A percentile compares a stretch with the other conserved stretches of the same genome.
phyloP scores from a whole-genome alignment of 1,140 invertebrate genomes.

The Drosophila subpulchrella region DNA sequence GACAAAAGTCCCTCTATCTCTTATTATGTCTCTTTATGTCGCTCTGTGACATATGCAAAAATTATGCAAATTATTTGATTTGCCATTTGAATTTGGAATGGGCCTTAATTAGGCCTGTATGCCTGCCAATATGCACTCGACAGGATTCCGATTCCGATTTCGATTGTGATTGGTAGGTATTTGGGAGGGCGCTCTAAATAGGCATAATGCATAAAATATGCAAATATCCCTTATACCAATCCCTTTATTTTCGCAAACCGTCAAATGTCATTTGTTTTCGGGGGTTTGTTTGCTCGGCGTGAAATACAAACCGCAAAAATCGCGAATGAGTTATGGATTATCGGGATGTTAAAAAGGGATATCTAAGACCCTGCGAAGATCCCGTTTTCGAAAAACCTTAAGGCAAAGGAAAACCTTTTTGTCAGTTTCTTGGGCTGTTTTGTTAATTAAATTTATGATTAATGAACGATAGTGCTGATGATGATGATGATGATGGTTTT shows the following conservation, averaged over 20 bases:
- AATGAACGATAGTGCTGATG: conserved; percentile 57
- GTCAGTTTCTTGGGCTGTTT: conserved; percentile 55
- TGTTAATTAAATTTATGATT: conserved; percentile 83
- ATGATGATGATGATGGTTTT: conserved; percentile 47
- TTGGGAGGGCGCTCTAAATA: conserved; percentile 38
- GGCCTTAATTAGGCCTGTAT: conserved; percentile 63
- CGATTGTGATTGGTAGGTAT: conserved; percentile 23
- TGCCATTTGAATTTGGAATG: conserved; percentile 53
- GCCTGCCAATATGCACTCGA: conserved; percentile 41
- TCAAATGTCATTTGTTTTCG: conserved; percentile 45
- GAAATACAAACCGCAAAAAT: conserved; percentile 64
- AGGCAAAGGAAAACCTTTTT: conserved; percentile 41
- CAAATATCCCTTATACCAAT: conserved; percentile 38
- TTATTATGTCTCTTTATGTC: conserved; percentile 24
- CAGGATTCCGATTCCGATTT: conserved; percentile 21
- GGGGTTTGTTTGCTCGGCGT: conserved; percentile 36
- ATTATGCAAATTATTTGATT: conserved; percentile 75
- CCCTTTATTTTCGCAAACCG: conserved; percentile 37
- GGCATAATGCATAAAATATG: conserved; percentile 65
- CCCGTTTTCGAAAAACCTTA: conserved; percentile 31
- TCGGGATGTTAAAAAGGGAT: conserved; percentile 25
- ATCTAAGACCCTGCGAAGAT: conserved; percentile 23
- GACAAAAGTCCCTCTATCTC: conserved; percentile 15
- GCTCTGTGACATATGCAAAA: conserved; percentile 67
- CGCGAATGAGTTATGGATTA: conserved; percentile 62